These are phyloP conservation scores for Microctenopoma lineatum DNA, from an alignment of 2,797 vertebrate species.

Conservation along the genomic window DNA sequence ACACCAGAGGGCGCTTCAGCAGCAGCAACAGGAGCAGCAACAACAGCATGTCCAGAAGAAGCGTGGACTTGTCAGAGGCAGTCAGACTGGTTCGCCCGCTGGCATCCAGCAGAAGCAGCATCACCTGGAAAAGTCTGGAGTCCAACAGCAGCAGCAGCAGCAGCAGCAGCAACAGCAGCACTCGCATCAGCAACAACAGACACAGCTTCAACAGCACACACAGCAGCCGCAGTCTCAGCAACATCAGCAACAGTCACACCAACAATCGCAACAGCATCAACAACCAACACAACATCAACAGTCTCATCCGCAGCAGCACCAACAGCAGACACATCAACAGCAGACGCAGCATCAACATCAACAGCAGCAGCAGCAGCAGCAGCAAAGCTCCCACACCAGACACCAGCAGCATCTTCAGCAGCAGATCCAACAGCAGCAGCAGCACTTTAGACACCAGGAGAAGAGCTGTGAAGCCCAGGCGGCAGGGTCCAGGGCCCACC, in stretches of 20 bases:
- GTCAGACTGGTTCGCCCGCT: slow-evolving; percentile 86
- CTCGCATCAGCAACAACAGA: slow-evolving; percentile 85
- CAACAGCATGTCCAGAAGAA: slow-evolving; percentile 96
- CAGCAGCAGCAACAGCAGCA: slow-evolving; percentile 89
- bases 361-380: slow-evolving; percentile 78
- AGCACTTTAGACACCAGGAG: slow-evolving; percentile 94
- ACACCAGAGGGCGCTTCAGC: slow-evolving; percentile 92
- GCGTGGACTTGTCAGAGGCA: slow-evolving; percentile 87
- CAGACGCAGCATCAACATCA: slow-evolving; percentile 78
- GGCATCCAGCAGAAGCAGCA: slow-evolving; percentile 94
- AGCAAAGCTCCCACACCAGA: slow-evolving; percentile 88
- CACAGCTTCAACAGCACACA: slow-evolving; percentile 70
- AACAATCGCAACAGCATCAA: slow-evolving; percentile 86
- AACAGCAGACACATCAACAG: slow-evolving; percentile 84
- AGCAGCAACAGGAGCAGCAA: slow-evolving; percentile 88
- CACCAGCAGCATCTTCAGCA: slow-evolving; percentile 94
- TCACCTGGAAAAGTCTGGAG: slow-evolving; percentile 87
- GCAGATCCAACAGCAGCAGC: slow-evolving; percentile 88
- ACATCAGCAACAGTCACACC: slow-evolving; percentile 87
- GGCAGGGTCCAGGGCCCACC: slow-evolving; percentile 85
- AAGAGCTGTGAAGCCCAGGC: slow-evolving; percentile 93
- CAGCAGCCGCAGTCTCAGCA: slow-evolving; percentile 83
- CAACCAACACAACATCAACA: slow-evolving; percentile 83
- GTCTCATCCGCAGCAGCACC: slow-evolving; percentile 88
- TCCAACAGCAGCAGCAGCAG: slow-evolving; percentile 90